Evolutionary conservation across 2,888 invertebrate genomes (phyloP), one percentile per base, ranked within the genome.

Genomic region (Chironomus tentans): DNA sequence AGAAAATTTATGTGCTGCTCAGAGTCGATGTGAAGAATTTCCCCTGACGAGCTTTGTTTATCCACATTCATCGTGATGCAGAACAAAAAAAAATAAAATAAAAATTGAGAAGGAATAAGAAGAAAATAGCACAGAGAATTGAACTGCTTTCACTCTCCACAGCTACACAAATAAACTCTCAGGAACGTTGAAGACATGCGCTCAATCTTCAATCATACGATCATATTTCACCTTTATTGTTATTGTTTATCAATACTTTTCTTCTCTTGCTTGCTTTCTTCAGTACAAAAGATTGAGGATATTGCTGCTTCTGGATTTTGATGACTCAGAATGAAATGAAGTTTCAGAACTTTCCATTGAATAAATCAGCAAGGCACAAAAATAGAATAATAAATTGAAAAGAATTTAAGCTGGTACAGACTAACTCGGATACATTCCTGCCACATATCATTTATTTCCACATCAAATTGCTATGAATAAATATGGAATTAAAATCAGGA

Each of bases 171-270:
- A n/a, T 46, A 10, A 13, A 69, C 69, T 38, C 69, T 70, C 68
- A 13, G 68, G 12, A 68, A 13, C 21, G 46, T 48, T 47, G 18
- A 70, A 70, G 22, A 15, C 72, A 72, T 72, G 72, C 72, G 72
- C 72, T 62, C 4, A 10, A 15, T 68, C 68, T 22, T 61, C 21
- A 38, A 72, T 22, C 18, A n/a, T 38, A 38, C 22, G 28, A 46
- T 72, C 61, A 72, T 72, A 72, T 50, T 72, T 72, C 72, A 72
- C 72, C 72, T 72, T 62, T 61, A 61, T 22, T 56, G 50, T 72
- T 72, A 72, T 72, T 61, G 62, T 72, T 72, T 72, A 72, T 72
- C 72, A 72, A 72, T 72, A 72, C 72, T 72, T 72, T 71, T 21
- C 13, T 18, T 62, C 62, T 21, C 62, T 62, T n/a, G n/a, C 21